These are phyloP conservation scores for Pygoscelis adeliae DNA, from an alignment of 2,113 vertebrate species.

Conservation along the genomic window DNA sequence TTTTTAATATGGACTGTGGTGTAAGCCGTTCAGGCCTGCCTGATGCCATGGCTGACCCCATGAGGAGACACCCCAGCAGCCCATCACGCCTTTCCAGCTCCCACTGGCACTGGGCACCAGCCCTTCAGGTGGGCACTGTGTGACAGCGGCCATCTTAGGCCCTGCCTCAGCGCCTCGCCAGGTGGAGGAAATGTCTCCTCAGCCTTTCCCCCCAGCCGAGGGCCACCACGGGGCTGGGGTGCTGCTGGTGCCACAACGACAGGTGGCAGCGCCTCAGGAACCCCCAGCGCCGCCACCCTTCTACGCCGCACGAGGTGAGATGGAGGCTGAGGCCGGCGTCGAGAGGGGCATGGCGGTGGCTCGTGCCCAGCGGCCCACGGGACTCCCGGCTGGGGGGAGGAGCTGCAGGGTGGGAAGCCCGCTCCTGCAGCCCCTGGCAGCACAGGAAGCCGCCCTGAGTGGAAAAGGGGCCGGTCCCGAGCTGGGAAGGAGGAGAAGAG, in stretches of 20 bases:
- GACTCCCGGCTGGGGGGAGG: neutral
- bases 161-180: neutral
- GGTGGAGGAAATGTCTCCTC: neutral
- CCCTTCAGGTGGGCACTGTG: fast-evolving
- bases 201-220: fast-evolving
- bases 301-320: fast-evolving
- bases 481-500: slow-evolving; percentile 39
- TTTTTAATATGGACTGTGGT: neutral
- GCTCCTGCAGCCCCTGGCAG: neutral
- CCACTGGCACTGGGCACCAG: neutral
- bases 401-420: too few relatives aligned
- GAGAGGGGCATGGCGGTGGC: fast-evolving
- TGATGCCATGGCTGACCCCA: fast-evolving
- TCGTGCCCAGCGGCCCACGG: fast-evolving
- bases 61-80: neutral
- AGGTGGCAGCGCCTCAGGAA: neutral
- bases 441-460: neutral
- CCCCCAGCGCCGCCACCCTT: fast-evolving
- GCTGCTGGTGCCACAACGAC: neutral
- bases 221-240: neutral
- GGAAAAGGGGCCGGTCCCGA: slow-evolving; percentile 55
- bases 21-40: neutral
- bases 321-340: fast-evolving
- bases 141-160: too few relatives aligned
- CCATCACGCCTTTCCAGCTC: fast-evolving